These are phyloP conservation scores for Corythornis cristatus DNA, from an alignment of 2,113 vertebrate species.

Conservation along the genomic window DNA sequence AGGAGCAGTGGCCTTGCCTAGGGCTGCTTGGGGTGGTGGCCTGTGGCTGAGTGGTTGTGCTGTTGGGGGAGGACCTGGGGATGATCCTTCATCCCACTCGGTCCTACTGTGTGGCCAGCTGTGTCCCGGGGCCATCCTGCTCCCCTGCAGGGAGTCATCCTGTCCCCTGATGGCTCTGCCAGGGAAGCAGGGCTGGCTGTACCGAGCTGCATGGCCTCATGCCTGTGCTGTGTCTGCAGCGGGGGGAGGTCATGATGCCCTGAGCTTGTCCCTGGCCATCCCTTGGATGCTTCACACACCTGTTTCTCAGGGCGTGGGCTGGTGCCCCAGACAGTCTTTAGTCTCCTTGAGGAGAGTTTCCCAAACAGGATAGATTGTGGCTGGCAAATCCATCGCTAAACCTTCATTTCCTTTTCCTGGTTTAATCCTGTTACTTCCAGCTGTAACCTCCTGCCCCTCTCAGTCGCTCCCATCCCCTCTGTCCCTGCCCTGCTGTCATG, in stretches of 20 bases:
- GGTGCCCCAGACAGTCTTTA: background rate
- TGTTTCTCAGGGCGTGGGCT: background rate
- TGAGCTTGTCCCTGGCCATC: fast-evolving
- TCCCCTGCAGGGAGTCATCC: fast-evolving
- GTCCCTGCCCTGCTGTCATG: fast-evolving
- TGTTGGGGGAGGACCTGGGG: background rate
- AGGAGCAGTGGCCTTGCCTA: fast-evolving
- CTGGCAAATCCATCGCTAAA: background rate
- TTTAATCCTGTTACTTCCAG: background rate
- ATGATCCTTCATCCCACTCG: background rate
- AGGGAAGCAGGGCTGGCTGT: background rate
- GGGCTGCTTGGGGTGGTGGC: background rate
- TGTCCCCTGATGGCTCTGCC: background rate
- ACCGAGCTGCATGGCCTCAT: background rate
- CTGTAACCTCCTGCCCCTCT: background rate
- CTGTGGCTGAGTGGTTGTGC: background rate
- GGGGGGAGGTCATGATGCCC: fast-evolving
- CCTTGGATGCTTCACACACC: fast-evolving
- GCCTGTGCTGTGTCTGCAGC: fast-evolving
- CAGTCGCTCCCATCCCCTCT: background rate
- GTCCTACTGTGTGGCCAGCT: fast-evolving
- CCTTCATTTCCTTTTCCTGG: conserved; percentile 19
- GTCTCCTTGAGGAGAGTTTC: background rate
- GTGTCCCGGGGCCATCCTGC: fast-evolving
- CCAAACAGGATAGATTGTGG: background rate